These are phyloP conservation scores for Lithodes maja DNA, from an alignment of 2,888 invertebrate genomes.

Conservation along the genomic window DNA sequence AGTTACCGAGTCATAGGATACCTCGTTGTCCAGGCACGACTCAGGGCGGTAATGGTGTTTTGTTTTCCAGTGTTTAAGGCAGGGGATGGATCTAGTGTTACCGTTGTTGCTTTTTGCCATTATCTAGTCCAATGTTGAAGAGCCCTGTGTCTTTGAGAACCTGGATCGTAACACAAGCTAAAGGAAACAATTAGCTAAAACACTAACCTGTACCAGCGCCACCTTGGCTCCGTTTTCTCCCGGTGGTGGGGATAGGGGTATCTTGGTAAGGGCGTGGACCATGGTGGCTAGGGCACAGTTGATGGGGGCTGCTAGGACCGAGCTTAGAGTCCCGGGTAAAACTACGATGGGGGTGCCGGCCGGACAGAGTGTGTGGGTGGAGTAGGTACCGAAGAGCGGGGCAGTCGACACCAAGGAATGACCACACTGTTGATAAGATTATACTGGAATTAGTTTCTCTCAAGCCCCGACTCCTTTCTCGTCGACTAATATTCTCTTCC, in stretches of 20 bases:
- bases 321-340: conserved; percentile 26
- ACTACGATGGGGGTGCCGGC: conserved; percentile 19
- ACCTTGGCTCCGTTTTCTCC: conserved; percentile 36
- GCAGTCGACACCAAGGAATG: conserved; percentile 29
- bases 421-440: conserved; percentile 16
- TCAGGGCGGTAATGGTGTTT: too few species aligned
- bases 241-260: conserved; percentile 7
- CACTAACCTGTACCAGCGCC: conserved; percentile 44
- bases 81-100: too few species aligned
- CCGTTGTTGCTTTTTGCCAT: too few species aligned
- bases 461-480: too few species aligned
- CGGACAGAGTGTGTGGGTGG: conserved; percentile 45
- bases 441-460: too few species aligned
- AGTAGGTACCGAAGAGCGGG: conserved; percentile 52
- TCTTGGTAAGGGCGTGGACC: conserved; percentile 46
- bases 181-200: background rate
- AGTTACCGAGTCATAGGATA: too few species aligned
- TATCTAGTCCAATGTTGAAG: too few species aligned
- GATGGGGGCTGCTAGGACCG: conserved; percentile 43
- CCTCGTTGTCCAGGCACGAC: too few species aligned
- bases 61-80: too few species aligned
- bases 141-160: too few species aligned
- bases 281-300: conserved; percentile 56
- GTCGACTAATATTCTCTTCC: too few species aligned
- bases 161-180: too few species aligned